Percentiles rank a stretch among this genome's conserved stretches.
phyloP scores from a whole-genome alignment of 2,888 invertebrate species.

The Macrophya annulata region DNA sequence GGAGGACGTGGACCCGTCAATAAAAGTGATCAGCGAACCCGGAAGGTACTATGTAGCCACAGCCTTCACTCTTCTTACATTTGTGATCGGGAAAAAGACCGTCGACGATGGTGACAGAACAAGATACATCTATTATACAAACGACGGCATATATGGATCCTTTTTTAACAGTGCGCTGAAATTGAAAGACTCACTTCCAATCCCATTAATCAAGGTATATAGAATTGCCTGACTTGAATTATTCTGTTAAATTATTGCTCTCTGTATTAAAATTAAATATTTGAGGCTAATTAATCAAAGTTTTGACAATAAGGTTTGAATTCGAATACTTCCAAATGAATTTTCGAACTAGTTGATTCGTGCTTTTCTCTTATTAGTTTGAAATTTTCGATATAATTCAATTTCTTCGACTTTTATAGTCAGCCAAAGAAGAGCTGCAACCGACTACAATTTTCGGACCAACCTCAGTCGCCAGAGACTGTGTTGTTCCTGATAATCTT shows the following conservation, averaged over 20 bases:
- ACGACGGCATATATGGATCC: conserved; percentile 85
- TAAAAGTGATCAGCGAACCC: conserved; percentile 83
- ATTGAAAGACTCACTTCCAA: conserved; percentile 65
- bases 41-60: conserved; percentile 84
- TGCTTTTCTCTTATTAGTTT: background rate
- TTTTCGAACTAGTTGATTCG: background rate
- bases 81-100: conserved; percentile 81
- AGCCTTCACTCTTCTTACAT: conserved; percentile 82
- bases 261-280: background rate
- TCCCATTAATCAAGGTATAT: conserved; percentile 64
- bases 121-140: conserved; percentile 82
- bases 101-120: conserved; percentile 68
- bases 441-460: conserved; percentile 83
- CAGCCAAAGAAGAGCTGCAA: conserved; percentile 64
- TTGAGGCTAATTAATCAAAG: background rate
- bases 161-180: conserved; percentile 81
- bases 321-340: background rate
- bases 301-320: background rate
- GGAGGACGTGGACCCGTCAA: conserved; percentile 75
- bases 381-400: too few relatives aligned
- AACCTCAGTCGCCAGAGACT: conserved; percentile 84
- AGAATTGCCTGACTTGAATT: background rate
- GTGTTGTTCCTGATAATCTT: conserved; percentile 78
- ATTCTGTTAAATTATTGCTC: background rate
- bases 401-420: conserved; percentile 59